These are phyloP conservation scores for Notocelia uddmanniana DNA, from an alignment of 2,888 invertebrate species.

Conservation along the genomic window DNA sequence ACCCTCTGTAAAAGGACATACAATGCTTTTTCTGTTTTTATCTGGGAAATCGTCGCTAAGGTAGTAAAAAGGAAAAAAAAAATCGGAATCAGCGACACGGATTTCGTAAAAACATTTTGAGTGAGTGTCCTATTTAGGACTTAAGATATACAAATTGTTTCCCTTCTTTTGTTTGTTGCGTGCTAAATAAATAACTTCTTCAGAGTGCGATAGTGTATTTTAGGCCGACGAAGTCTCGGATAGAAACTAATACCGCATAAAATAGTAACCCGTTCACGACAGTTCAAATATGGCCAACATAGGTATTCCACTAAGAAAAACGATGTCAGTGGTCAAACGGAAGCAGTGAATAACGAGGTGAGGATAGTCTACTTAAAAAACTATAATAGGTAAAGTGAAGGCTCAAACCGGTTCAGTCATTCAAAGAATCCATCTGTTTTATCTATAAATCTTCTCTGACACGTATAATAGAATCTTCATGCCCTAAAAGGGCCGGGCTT, in stretches of 20 bases:
- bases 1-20: too few species aligned
- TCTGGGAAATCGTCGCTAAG: too few species aligned
- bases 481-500: conserved; percentile 22
- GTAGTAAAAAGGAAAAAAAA: too few species aligned
- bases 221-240: background rate
- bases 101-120: too few species aligned
- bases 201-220: too few species aligned
- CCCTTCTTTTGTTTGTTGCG: too few species aligned
- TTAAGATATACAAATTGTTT: too few species aligned
- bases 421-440: conserved; percentile 14
- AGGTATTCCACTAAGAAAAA: conserved; percentile 1
- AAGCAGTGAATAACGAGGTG: conserved; percentile 14
- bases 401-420: conserved; percentile 11
- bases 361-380: background rate
- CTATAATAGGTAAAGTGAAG: background rate
- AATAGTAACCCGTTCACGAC: background rate
- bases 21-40: too few species aligned
- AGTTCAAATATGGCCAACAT: background rate
- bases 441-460: conserved; percentile 13
- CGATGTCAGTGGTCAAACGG: background rate
- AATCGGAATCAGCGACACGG: too few species aligned
- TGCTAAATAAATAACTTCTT: too few species aligned
- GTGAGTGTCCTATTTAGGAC: too few species aligned
- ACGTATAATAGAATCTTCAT: conserved; percentile 37
- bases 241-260: background rate